Percentiles rank a stretch among this genome's conserved stretches.
These are phyloP conservation scores for Chinchilla lanigera DNA, from an alignment of 2,113 vertebrate species.

Conservation along the genomic window DNA sequence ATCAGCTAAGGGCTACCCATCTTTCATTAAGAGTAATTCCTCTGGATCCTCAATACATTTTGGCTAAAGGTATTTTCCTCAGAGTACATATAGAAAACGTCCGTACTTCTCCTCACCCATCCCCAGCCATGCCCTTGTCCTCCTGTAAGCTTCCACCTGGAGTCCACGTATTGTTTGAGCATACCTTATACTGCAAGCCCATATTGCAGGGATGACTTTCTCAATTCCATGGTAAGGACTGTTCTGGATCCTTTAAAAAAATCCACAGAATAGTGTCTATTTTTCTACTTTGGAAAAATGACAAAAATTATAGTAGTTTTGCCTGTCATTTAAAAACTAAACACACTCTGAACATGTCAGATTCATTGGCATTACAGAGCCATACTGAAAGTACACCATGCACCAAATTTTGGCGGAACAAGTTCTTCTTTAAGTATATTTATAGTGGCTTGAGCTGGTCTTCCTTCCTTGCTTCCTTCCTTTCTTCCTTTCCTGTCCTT, in stretches of 20 bases:
- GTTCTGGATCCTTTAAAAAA: conserved; percentile 31
- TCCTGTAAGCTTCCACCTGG: background rate
- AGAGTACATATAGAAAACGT: background rate
- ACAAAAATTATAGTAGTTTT: conserved; percentile 70
- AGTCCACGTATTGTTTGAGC: background rate
- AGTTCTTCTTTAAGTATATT: conserved; percentile 54
- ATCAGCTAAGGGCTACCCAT: background rate
- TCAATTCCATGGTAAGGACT: conserved; percentile 16
- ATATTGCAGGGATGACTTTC: conserved; percentile 25
- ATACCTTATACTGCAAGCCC: background rate
- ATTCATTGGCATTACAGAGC: conserved; percentile 48
- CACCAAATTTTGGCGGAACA: conserved; percentile 62
- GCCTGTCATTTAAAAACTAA: conserved; percentile 73
- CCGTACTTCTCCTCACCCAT: background rate
- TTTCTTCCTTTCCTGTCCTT: background rate
- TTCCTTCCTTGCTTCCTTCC: background rate
- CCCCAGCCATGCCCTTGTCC: background rate
- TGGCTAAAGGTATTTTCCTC: background rate
- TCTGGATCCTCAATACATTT: background rate
- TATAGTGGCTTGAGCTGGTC: background rate
- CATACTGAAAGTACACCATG: conserved; percentile 55
- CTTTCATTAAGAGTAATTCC: background rate
- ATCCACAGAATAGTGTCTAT: conserved; percentile 17
- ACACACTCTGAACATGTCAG: conserved; percentile 62
- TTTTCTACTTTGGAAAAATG: conserved; percentile 70